These are phyloP conservation scores for Origma solitaria DNA, from an alignment of 2,113 vertebrate genomes.

Conservation along the genomic window DNA sequence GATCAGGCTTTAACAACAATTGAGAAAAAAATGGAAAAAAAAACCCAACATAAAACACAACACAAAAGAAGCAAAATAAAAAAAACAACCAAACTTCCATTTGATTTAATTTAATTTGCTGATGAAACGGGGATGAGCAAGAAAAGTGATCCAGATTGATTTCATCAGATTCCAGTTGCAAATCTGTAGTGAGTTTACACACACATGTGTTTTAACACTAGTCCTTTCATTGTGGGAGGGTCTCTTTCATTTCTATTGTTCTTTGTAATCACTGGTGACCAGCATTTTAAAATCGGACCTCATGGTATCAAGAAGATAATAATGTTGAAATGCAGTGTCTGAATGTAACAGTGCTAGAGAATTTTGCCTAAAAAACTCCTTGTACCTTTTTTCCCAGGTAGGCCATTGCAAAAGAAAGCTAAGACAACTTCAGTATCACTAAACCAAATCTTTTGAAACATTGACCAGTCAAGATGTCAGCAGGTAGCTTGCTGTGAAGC, in stretches of 20 bases:
- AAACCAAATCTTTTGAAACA: neutral
- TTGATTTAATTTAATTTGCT: slow-evolving; percentile 63
- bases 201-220: slow-evolving; percentile 72
- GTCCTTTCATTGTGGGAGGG: slow-evolving; percentile 59
- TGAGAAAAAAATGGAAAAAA: neutral
- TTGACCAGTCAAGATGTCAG: neutral
- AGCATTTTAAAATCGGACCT: slow-evolving; percentile 58
- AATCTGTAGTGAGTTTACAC: slow-evolving; percentile 67
- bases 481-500: neutral
- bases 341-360: slow-evolving; percentile 51
- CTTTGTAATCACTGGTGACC: slow-evolving; percentile 58
- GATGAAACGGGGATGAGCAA: slow-evolving; percentile 11
- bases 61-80: neutral
- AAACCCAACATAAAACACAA: neutral
- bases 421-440: slow-evolving; percentile 7
- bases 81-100: neutral
- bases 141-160: slow-evolving; percentile 22
- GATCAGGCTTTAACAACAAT: slow-evolving; percentile 10
- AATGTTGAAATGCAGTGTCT: slow-evolving; percentile 35
- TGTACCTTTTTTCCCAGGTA: neutral
- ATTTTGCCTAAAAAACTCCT: slow-evolving; percentile 47
- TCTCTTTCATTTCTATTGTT: slow-evolving; percentile 30
- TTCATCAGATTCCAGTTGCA: slow-evolving; percentile 57
- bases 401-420: neutral
- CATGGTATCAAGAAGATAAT: slow-evolving; percentile 29